A percentile compares a stretch with the other conserved stretches of the same genome.
These are phyloP conservation scores for Scelioninae gen. 1 DNA, from an alignment of 2,888 invertebrate species.

Conservation along the genomic window DNA sequence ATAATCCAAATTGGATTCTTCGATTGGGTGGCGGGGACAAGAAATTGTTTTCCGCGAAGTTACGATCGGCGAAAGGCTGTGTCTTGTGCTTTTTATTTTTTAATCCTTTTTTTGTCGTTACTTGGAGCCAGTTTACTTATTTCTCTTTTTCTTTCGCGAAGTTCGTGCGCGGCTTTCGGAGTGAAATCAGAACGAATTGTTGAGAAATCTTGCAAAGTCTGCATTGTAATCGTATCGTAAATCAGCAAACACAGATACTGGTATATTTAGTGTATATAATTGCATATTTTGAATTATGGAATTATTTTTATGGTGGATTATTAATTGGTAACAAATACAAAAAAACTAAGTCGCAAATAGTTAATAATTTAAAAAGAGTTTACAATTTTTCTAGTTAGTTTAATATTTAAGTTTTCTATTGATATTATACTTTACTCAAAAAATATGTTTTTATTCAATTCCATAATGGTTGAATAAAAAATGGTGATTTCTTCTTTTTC, in stretches of 20 bases:
- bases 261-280: conserved; percentile 1
- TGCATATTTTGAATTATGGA: no score
- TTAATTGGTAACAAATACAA: no score
- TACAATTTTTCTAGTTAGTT: no score
- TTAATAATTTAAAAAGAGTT: no score
- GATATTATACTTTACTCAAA: no score
- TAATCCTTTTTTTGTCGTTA: conserved; percentile 51
- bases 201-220: conserved; percentile 60
- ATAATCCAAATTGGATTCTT: conserved; percentile 80
- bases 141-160: conserved; percentile 60
- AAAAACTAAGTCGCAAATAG: no score
- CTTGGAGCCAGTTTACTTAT: conserved; percentile 60
- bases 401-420: no score
- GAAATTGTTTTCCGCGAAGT: conserved; percentile 76
- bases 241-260: conserved; percentile 40
- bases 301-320: no score
- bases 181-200: conserved; percentile 65
- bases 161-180: conserved; percentile 67
- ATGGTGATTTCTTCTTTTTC: no score
- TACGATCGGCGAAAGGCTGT: conserved; percentile 69
- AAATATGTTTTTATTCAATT: no score
- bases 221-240: conserved; percentile 61
- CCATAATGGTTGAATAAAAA: no score
- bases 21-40: conserved; percentile 73
- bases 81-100: conserved; percentile 68